Percentiles rank a stretch among this genome's conserved stretches.
Conservation (phyloP, 2,888 invertebrate genomes). For the Melieria crassipennis region DNA sequence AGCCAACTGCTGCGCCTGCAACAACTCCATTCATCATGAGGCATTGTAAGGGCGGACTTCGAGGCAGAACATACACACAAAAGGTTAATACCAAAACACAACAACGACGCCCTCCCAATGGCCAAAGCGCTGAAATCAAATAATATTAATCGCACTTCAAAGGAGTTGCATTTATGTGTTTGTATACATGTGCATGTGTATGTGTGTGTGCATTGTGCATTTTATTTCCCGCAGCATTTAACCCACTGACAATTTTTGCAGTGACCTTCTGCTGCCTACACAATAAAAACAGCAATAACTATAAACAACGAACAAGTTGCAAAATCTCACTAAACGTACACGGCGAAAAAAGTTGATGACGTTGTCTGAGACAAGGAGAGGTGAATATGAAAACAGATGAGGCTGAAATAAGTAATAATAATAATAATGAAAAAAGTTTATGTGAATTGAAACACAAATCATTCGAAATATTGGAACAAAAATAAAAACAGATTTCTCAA, state of each 20-base stretch:
- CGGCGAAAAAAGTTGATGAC: no score
- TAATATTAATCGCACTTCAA: background rate
- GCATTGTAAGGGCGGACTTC: background rate
- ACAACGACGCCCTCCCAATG: background rate
- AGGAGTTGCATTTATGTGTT: background rate
- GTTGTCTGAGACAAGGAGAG: no score
- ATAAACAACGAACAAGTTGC: no score
- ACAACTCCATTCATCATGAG: background rate
- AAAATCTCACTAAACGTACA: no score
- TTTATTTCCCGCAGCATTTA: slow-evolving; percentile 1
- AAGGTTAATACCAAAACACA: background rate
- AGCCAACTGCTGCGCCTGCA: background rate
- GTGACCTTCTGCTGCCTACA: background rate
- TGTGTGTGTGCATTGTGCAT: background rate
- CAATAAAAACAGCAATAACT: background rate
- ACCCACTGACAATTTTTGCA: background rate
- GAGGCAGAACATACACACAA: background rate
- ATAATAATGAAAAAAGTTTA: no score
- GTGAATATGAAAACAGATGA: no score
- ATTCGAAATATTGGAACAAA: no score
- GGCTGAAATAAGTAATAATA: no score
- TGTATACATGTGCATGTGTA: background rate
- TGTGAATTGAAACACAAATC: no score
- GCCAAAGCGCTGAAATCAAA: background rate
- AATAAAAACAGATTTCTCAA: no score